Percentiles rank a stretch among this genome's conserved stretches.
Conservation (phyloP, 2,113 vertebrate genomes). For the Trogon surrucura region DNA sequence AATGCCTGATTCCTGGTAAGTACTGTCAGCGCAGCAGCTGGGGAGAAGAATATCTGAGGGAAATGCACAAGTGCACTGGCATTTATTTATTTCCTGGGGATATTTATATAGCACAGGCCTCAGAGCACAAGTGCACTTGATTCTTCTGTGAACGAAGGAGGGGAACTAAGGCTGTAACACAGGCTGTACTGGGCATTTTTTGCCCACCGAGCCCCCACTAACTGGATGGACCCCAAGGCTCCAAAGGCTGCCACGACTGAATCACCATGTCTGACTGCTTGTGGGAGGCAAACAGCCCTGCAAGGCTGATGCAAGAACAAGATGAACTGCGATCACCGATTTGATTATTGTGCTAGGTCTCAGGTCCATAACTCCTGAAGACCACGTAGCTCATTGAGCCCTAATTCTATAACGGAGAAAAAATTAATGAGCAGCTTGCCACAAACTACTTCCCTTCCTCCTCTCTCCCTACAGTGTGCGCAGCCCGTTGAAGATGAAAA, state of each 20-base stretch:
- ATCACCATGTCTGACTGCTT: neutral
- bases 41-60: constrained; percentile 65
- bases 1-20: constrained; percentile 58
- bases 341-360: neutral
- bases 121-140: constrained; percentile 65
- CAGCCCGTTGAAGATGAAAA: neutral
- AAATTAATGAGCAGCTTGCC: neutral
- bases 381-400: neutral
- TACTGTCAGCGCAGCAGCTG: constrained; percentile 70
- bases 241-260: neutral
- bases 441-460: neutral
- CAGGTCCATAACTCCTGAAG: neutral
- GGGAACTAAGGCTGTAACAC: constrained; percentile 37
- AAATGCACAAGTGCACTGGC: constrained; percentile 66
- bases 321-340: neutral
- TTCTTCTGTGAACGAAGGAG: constrained; percentile 44
- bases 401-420: neutral
- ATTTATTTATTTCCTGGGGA: constrained; percentile 73
- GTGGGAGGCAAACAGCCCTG: neutral
- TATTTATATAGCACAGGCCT: constrained; percentile 73
- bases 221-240: neutral
- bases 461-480: neutral
- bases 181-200: neutral
- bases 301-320: neutral
- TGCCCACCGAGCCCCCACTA: neutral